Evolutionary conservation across 2,797 vertebrate species (phyloP), one percentile per base, ranked within the genome.

Genomic region (Sebastiscus albofasciatus): DNA sequence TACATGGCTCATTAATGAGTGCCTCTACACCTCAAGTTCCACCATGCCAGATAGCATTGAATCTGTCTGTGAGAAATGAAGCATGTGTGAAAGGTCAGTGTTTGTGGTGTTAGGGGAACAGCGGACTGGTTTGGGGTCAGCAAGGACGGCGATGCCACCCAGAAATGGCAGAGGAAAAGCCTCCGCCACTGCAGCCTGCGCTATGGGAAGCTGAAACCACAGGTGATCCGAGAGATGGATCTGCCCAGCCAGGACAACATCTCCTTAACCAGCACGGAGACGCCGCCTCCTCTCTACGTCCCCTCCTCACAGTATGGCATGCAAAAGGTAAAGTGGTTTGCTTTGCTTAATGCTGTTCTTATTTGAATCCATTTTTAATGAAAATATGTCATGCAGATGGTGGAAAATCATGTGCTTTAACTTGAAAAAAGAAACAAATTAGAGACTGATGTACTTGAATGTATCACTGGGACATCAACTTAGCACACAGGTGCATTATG

Each of bases 41-140:
- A 67, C 31, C 22, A 3, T 14, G 36, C 16, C 58, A 33, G 64
- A 75, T 33, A 58, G 54, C 22, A 27, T 81, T 82, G 16, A 49
- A 56, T 49, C 22, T 42, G 6, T 61, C 26, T 54, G 34, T 22
- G 29, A 62, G 39, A 62, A 70, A 39, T 26, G 2, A 55, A 58
- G 49, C 9, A 58, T 42, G 62, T 74, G 22, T 92, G 64, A 92
- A 62, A 56, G 46, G 61, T 55, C 54, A 46, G 67, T 91, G 80
- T 93, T 89, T 86, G 83, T 89, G 80, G 60, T 77, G 67, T 83
- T 93, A 99, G 98, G 97, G 98, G 98, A 86, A 99, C 99, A 0
- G 99, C 99, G 0, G 99, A 99, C 94, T 99, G 98, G 98, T 99
- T 99, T 71, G 99, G 99, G 55, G 97, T 99, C 86, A 98, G 98